A percentile compares a stretch with the other conserved stretches of the same genome.
Evolutionary conservation across 2,888 invertebrate genomes (phyloP).

Genomic region (Tetheella fluctuosa): DNA sequence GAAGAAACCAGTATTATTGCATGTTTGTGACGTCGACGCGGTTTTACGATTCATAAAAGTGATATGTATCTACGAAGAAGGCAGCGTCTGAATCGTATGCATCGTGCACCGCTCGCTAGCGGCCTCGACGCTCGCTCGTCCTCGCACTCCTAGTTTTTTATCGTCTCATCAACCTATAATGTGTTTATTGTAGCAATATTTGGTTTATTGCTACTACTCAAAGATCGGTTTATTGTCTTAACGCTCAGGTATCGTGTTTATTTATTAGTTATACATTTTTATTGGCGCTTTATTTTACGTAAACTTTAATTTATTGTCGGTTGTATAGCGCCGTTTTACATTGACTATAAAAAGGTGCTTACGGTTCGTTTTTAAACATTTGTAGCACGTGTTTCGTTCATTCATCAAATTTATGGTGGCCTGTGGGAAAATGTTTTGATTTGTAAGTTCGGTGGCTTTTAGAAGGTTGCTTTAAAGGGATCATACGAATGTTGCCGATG

Average conservation of each 20-base stretch:
- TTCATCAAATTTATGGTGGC: conserved; percentile 83
- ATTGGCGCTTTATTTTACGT: conserved; percentile 83
- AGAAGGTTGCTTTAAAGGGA: conserved; percentile 40
- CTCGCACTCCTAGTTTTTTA: conserved; percentile 61
- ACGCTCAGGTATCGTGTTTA: conserved; percentile 83
- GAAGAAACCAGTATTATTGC: conserved; percentile 75
- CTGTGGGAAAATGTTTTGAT: conserved; percentile 80
- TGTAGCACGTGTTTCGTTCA: conserved; percentile 83
- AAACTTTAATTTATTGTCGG: conserved; percentile 83
- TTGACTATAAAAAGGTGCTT: conserved; percentile 83
- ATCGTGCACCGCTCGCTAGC: conserved; percentile 28
- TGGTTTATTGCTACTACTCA: conserved; percentile 81
- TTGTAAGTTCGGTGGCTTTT: conserved; percentile 54
- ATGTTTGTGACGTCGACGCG: conserved; percentile 67
- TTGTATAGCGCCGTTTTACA: conserved; percentile 80
- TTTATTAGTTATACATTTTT: conserved; percentile 85
- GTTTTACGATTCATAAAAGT: conserved; percentile 81
- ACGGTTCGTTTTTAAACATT: conserved; percentile 81
- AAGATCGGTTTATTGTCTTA: conserved; percentile 81
- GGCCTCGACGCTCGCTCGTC: conserved; percentile 33
- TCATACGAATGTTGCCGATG: conserved; percentile 32
- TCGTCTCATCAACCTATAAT: conserved; percentile 79
- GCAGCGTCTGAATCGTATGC: conserved; percentile 45
- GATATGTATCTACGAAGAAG: conserved; percentile 69
- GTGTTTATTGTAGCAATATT: conserved; percentile 83